phyloP scores from a whole-genome alignment of 2,888 invertebrate genomes.

The Saturnia japonica region DNA sequence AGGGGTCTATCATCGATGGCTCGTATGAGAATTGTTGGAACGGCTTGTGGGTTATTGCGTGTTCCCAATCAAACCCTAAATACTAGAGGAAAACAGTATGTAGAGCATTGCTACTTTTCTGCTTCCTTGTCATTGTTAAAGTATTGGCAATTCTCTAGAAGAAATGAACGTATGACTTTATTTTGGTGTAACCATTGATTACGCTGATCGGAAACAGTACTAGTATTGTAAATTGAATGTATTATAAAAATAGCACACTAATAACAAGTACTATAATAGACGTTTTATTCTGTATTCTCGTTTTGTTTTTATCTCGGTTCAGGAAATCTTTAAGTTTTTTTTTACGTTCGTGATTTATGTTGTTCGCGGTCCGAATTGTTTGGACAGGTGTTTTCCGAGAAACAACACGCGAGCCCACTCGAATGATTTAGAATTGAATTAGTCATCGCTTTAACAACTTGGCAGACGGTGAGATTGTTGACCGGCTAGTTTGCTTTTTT shows the following conservation, averaged over 20 bases:
- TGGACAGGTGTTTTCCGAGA: slow-evolving; percentile 48
- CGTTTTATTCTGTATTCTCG: slow-evolving; percentile 1
- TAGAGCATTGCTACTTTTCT: background rate
- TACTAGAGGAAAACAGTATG: background rate
- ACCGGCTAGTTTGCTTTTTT: slow-evolving; percentile 33
- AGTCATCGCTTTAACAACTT: slow-evolving; percentile 58
- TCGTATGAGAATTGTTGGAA: background rate
- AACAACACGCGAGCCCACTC: slow-evolving; percentile 39
- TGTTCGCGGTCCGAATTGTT: slow-evolving; percentile 31
- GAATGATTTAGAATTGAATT: slow-evolving; percentile 47
- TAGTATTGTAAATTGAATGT: background rate
- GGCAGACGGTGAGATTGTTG: slow-evolving; percentile 43
- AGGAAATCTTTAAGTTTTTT: slow-evolving; percentile 12
- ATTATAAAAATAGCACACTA: background rate
- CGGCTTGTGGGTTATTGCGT: background rate
- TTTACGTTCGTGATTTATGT: slow-evolving; percentile 22
- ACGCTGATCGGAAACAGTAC: background rate
- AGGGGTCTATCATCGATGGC: too few species aligned
- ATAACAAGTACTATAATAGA: background rate
- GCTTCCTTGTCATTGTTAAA: background rate
- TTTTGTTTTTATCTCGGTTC: background rate
- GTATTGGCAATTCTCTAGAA: background rate
- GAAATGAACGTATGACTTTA: background rate
- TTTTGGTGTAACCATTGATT: background rate
- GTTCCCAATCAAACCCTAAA: too few species aligned